A percentile compares a stretch with the other conserved stretches of the same genome.
Evolutionary conservation across 2,888 invertebrate species (phyloP).

Genomic region (Lapara coniferarum): DNA sequence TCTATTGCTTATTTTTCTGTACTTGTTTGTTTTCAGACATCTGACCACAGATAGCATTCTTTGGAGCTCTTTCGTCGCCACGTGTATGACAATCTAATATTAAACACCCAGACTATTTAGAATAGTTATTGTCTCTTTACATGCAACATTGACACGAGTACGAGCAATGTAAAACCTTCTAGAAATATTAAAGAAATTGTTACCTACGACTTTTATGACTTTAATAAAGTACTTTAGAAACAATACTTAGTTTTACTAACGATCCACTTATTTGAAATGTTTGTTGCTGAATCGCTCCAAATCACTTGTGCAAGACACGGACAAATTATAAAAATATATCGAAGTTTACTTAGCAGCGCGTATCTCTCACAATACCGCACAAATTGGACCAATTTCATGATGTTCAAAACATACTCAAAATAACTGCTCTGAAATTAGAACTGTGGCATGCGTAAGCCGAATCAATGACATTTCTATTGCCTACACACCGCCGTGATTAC

Average conservation of each 20-base stretch:
- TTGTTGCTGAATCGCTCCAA: not conserved
- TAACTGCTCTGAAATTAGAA: constrained; percentile 67
- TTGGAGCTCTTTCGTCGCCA: not conserved
- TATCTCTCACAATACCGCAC: constrained; percentile 53
- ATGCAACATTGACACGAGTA: not conserved
- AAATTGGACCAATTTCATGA: constrained; percentile 67
- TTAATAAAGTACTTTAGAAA: not conserved
- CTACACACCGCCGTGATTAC: constrained; percentile 23
- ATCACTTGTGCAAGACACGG: not conserved
- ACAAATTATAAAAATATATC: constrained; percentile 5
- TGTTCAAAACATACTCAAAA: constrained; percentile 58
- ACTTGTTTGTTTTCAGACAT: constrained; percentile 12
- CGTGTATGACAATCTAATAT: not conserved
- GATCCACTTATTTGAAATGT: not conserved
- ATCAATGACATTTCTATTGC: constrained; percentile 45
- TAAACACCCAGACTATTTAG: not conserved
- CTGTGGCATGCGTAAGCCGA: constrained; percentile 66
- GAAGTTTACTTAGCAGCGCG: constrained; percentile 25
- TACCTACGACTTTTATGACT: not conserved
- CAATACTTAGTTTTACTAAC: not conserved
- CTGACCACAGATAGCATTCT: not conserved
- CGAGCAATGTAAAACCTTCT: not conserved
- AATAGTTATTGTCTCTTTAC: constrained; percentile 5
- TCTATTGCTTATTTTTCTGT: not conserved
- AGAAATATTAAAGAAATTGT: not conserved